phyloP scores from a whole-genome alignment of 2,888 invertebrate species.

The Pyrrhosoma nymphula region DNA sequence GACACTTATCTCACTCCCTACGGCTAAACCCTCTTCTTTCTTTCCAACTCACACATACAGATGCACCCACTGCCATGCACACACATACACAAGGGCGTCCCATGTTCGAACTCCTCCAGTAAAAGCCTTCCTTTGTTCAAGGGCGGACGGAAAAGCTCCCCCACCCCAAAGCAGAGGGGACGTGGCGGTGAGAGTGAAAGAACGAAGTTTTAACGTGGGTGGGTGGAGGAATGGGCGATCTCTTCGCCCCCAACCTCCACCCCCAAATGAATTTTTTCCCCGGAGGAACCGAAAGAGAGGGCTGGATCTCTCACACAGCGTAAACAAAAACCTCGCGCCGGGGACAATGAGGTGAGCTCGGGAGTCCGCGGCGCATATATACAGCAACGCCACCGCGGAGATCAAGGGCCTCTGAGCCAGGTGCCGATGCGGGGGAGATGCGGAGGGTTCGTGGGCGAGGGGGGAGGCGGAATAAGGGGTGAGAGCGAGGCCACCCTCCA shows the following conservation, averaged over 20 bases:
- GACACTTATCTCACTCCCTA: background rate
- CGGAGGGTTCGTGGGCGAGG: background rate
- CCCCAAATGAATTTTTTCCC: background rate
- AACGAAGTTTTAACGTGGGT: background rate
- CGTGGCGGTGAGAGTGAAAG: background rate
- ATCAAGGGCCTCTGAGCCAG: background rate
- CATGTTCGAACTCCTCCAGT: slow-evolving; percentile 42
- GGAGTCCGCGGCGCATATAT: too few relatives aligned
- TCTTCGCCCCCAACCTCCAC: background rate
- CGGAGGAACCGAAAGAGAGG: background rate
- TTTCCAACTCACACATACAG: background rate
- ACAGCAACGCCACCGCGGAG: background rate
- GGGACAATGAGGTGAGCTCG: background rate
- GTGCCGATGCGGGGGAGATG: background rate
- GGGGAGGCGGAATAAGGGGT: background rate
- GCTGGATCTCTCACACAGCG: background rate
- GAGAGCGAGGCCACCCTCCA: background rate
- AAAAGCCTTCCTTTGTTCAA: slow-evolving; percentile 43
- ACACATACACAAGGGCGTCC: background rate
- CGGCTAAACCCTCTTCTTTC: background rate
- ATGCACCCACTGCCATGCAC: background rate
- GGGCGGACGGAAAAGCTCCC: background rate
- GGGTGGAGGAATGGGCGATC: background rate
- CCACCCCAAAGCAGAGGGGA: background rate
- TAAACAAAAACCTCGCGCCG: slow-evolving; percentile 46